Evolutionary conservation across 1,140 invertebrate genomes (phyloP).

Genomic region (Spodoptera frugiperda): DNA sequence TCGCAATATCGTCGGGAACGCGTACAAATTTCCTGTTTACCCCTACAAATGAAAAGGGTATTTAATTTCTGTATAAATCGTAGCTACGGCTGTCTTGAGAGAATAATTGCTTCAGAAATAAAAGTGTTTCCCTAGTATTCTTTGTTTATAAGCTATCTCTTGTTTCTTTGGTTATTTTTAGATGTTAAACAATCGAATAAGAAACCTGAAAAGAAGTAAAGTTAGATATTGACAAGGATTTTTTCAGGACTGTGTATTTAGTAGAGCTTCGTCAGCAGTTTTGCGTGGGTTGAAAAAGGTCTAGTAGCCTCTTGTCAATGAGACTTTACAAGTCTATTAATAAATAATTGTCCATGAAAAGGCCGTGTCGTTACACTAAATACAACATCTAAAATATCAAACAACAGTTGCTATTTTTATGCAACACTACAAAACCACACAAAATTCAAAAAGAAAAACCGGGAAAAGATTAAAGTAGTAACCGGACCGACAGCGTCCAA

Average conservation of each 20-base stretch:
- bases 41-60: conserved; percentile 36
- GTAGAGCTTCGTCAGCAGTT: no score
- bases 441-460: not conserved
- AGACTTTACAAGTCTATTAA: no score
- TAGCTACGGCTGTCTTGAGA: conserved; percentile 17
- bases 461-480: not conserved
- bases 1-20: conserved; percentile 20
- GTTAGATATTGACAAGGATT: no score
- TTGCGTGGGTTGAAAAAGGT: no score
- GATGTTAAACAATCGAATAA: no score
- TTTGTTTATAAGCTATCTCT: not conserved
- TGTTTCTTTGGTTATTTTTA: not conserved
- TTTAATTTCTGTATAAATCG: conserved; percentile 41
- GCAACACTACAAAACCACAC: not conserved
- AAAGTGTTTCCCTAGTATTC: conserved; percentile 4
- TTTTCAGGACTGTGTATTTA: no score
- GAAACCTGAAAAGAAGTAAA: no score
- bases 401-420: no score
- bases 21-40: conserved; percentile 41
- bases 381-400: no score
- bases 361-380: no score
- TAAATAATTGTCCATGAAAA: no score
- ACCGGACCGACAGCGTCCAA: not conserved
- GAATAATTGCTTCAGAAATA: conserved; percentile 28
- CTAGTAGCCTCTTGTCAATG: no score